These are phyloP conservation scores for Psittacara wagleri DNA, from an alignment of 2,113 vertebrate species.

Conservation along the genomic window DNA sequence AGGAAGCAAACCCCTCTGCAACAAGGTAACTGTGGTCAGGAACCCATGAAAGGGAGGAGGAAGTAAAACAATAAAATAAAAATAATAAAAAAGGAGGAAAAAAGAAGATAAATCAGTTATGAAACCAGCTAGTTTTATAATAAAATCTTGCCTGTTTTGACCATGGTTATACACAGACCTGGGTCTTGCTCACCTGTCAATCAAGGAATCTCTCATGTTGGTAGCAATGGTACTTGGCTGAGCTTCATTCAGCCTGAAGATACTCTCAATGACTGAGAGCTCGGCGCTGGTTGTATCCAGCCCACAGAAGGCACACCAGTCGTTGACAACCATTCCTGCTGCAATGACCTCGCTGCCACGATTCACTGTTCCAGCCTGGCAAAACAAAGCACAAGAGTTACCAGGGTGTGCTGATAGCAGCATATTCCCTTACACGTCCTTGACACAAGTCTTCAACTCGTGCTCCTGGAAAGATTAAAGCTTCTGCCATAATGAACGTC, in stretches of 20 bases:
- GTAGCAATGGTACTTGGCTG: constrained; percentile 93
- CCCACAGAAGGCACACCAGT: constrained; percentile 97
- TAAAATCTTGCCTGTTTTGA: background rate
- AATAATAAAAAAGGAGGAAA: background rate
- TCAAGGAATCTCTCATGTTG: constrained; percentile 93
- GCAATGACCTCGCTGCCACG: constrained; percentile 96
- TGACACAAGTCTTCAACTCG: background rate
- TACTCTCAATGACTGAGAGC: constrained; percentile 95
- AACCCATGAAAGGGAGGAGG: background rate
- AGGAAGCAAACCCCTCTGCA: background rate
- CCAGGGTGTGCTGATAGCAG: rapidly evolving
- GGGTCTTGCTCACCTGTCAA: constrained; percentile 87
- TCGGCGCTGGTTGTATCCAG: constrained; percentile 97
- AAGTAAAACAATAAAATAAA: background rate
- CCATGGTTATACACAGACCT: background rate
- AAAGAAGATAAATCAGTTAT: background rate
- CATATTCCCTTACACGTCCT: rapidly evolving
- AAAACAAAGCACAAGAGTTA: background rate
- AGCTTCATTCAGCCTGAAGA: constrained; percentile 89
- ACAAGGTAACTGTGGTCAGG: background rate
- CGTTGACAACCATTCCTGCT: constrained; percentile 94
- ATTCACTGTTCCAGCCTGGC: constrained; percentile 94
- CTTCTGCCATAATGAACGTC: background rate
- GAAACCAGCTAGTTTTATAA: background rate
- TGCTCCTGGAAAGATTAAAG: background rate